phyloP scores from a whole-genome alignment of 2,888 invertebrate genomes.

The Megaustenia siamemsis region DNA sequence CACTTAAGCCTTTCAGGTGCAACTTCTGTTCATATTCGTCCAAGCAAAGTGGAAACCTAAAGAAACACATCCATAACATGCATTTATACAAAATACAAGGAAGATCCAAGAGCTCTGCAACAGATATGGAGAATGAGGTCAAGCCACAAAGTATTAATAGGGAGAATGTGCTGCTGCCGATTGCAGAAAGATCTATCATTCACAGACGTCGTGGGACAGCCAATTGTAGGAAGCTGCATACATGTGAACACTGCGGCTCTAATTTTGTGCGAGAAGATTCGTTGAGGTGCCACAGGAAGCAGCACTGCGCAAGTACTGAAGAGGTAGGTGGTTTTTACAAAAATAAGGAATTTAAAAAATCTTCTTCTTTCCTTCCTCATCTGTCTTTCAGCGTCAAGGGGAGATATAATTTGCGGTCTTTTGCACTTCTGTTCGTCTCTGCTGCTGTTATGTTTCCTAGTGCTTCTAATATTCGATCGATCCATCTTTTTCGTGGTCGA shows the following conservation, averaged over 20 bases:
- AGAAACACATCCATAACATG: constrained; percentile 74
- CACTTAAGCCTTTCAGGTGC: constrained; percentile 72
- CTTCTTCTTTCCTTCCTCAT: no score
- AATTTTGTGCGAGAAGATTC: constrained; percentile 81
- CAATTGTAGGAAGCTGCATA: constrained; percentile 72
- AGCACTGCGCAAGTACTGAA: constrained; percentile 68
- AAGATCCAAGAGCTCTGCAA: constrained; percentile 10
- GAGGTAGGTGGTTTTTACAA: constrained; percentile 36
- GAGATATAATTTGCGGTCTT: no score
- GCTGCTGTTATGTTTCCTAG: no score
- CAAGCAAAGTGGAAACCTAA: constrained; percentile 72
- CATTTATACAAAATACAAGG: constrained; percentile 65
- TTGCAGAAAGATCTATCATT: background rate
- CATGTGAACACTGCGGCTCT: constrained; percentile 77
- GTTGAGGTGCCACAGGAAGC: constrained; percentile 79
- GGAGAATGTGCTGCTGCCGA: constrained; percentile 2
- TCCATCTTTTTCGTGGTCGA: no score
- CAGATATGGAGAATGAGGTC: background rate
- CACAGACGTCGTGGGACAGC: constrained; percentile 36
- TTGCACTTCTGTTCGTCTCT: no score
- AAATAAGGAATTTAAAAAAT: no score
- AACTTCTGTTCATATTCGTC: constrained; percentile 73
- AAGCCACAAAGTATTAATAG: constrained; percentile 50
- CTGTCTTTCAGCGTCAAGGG: no score
- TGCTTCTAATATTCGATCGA: no score